Percentiles rank a stretch among this genome's conserved stretches.
Conservation (phyloP, 2,888 invertebrate genomes). For the Brenthis hecate region DNA sequence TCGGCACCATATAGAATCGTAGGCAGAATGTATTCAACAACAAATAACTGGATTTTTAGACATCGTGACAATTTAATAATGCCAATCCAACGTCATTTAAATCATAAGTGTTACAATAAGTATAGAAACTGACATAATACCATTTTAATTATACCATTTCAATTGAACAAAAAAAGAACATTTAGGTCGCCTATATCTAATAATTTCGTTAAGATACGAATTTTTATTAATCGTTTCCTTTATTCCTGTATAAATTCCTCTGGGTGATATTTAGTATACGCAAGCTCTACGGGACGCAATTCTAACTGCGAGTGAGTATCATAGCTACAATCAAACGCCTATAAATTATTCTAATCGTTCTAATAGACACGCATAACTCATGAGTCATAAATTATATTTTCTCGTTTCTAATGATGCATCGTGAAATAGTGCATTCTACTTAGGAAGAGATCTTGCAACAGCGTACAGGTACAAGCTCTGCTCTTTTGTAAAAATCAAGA, state of each 20-base stretch:
- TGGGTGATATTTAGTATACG: conserved; percentile 22
- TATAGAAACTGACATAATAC: too few relatives aligned
- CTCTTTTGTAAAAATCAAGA: too few relatives aligned
- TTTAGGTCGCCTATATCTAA: too few relatives aligned
- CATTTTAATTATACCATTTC: too few relatives aligned
- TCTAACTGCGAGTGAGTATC: conserved; percentile 35
- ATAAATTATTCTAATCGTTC: conserved; percentile 45
- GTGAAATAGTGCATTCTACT: conserved; percentile 34
- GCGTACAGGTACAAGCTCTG: not conserved
- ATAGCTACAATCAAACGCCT: conserved; percentile 39
- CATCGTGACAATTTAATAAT: too few relatives aligned
- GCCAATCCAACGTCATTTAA: too few relatives aligned
- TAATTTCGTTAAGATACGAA: too few relatives aligned
- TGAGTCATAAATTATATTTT: conserved; percentile 41
- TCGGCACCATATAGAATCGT: too few relatives aligned
- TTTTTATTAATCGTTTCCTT: not conserved
- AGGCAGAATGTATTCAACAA: too few relatives aligned
- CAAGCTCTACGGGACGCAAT: conserved; percentile 25
- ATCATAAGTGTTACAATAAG: too few relatives aligned
- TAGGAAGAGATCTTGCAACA: not conserved
- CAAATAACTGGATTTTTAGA: too few relatives aligned
- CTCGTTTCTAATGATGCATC: conserved; percentile 46
- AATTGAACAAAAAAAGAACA: too few relatives aligned
- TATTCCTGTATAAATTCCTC: conserved; percentile 7
- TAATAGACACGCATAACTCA: conserved; percentile 42